Percentiles rank a stretch among this genome's conserved stretches.
Conservation (phyloP, 2,888 invertebrate species). For the Escarpia spicata region DNA sequence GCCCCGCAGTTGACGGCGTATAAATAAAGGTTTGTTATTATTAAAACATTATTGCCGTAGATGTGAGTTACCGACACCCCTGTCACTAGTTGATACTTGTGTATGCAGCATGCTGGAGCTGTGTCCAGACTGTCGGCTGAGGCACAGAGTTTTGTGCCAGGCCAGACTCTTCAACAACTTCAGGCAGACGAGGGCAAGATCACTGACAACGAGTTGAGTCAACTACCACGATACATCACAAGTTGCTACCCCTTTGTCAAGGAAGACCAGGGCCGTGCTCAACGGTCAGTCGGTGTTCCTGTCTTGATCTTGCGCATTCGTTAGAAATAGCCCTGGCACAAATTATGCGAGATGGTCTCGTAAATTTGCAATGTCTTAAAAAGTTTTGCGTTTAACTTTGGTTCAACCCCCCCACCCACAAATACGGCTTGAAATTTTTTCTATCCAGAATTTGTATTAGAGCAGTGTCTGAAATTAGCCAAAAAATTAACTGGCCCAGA, state of each 20-base stretch:
- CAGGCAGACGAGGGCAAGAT: neutral
- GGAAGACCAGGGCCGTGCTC: constrained; percentile 36
- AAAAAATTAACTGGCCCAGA: too few relatives aligned
- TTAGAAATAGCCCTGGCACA: neutral
- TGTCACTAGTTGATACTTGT: neutral
- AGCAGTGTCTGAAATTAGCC: too few relatives aligned
- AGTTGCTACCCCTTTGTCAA: constrained; percentile 60
- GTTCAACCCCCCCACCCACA: too few relatives aligned
- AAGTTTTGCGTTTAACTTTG: too few relatives aligned
- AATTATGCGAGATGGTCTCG: neutral
- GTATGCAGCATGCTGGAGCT: neutral
- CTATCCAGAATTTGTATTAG: too few relatives aligned
- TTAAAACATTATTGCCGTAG: neutral
- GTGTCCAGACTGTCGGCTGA: constrained; percentile 32
- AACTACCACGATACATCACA: constrained; percentile 55
- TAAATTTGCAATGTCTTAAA: too few relatives aligned
- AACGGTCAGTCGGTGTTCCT: constrained; percentile 30
- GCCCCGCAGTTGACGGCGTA: too few relatives aligned
- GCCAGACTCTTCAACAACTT: neutral
- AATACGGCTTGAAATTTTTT: too few relatives aligned
- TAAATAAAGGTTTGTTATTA: too few relatives aligned
- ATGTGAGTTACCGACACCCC: neutral
- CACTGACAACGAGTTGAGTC: constrained; percentile 7
- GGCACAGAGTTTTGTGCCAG: constrained; percentile 34
- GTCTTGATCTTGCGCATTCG: neutral